phyloP scores from a whole-genome alignment of 2,797 vertebrate genomes.

The Gymnocypris eckloni region DNA sequence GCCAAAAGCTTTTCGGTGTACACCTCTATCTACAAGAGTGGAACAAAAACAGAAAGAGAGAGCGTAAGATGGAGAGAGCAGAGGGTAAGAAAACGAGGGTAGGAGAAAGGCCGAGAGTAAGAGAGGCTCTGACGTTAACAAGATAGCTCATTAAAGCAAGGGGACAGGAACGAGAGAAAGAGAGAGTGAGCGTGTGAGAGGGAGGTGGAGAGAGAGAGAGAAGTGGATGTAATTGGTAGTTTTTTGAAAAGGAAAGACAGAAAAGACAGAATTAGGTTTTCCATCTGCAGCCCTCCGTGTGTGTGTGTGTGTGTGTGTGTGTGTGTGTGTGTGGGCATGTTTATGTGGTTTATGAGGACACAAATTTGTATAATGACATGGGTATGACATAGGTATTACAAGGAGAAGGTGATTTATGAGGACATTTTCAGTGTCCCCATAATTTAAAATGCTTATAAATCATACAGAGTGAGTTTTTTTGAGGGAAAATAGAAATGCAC shows the following conservation, averaged over 20 bases:
- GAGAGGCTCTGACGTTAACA: conserved; percentile 64
- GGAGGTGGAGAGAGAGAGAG: conserved; percentile 62
- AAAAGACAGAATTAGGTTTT: conserved; percentile 80
- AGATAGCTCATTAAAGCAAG: conserved; percentile 65
- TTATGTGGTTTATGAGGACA: no score
- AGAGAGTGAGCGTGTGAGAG: conserved; percentile 58
- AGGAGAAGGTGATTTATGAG: no score
- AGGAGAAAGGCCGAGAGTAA: conserved; percentile 39
- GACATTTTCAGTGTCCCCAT: no score
- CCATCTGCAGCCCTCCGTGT: conserved; percentile 63
- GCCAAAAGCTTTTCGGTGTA: conserved; percentile 62
- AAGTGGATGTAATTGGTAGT: conserved; percentile 81
- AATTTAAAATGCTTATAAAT: no score
- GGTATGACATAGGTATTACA: no score
- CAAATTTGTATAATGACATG: no score
- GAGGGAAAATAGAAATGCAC: no score
- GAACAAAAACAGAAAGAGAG: conserved; percentile 56
- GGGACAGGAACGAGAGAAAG: conserved; percentile 57
- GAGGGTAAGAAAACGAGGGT: conserved; percentile 47
- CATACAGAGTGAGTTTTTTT: no score
- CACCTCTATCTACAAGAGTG: conserved; percentile 55
- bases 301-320: conserved; percentile 61
- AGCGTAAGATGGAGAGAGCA: conserved; percentile 52
- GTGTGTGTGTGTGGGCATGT: conserved; percentile 65
- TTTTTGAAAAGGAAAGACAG: conserved; percentile 77